phyloP scores from a whole-genome alignment of 2,797 vertebrate genomes.

The Lepus townsendii region DNA sequence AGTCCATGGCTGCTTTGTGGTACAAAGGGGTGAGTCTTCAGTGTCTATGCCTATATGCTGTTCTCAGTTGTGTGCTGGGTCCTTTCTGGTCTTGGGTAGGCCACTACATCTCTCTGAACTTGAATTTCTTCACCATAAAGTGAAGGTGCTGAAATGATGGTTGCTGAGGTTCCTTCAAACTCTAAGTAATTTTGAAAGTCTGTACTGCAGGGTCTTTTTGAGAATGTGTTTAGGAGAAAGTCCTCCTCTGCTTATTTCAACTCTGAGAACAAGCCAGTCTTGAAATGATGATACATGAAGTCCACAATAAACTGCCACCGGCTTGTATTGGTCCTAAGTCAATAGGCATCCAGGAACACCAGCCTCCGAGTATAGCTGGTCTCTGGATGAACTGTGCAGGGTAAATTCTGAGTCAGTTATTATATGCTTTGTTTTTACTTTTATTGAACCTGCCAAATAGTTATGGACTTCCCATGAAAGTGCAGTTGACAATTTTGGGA shows the following conservation, averaged over 20 bases:
- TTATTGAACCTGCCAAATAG: conserved; percentile 60
- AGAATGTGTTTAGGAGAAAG: background rate
- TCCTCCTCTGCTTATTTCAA: background rate
- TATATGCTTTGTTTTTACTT: conserved; percentile 50
- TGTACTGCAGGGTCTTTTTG: background rate
- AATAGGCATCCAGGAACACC: conserved; percentile 50
- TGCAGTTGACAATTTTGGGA: conserved; percentile 59
- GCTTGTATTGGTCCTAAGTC: conserved; percentile 8
- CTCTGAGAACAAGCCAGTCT: conserved; percentile 46
- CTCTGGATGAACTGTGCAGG: background rate
- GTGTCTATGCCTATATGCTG: background rate
- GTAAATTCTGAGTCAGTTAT: conserved; percentile 46
- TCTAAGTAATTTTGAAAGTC: conserved; percentile 32
- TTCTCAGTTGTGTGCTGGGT: background rate
- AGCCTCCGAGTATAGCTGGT: background rate
- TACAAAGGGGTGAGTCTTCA: rapidly evolving
- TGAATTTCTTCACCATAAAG: background rate
- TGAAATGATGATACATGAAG: background rate
- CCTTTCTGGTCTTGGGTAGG: background rate
- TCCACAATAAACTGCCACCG: background rate
- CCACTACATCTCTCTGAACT: background rate
- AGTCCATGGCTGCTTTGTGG: background rate
- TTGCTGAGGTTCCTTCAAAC: background rate
- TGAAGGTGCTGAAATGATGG: background rate
- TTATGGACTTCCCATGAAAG: conserved; percentile 74